phyloP scores from a whole-genome alignment of 2,113 vertebrate genomes.

The Trogon melanurus region DNA sequence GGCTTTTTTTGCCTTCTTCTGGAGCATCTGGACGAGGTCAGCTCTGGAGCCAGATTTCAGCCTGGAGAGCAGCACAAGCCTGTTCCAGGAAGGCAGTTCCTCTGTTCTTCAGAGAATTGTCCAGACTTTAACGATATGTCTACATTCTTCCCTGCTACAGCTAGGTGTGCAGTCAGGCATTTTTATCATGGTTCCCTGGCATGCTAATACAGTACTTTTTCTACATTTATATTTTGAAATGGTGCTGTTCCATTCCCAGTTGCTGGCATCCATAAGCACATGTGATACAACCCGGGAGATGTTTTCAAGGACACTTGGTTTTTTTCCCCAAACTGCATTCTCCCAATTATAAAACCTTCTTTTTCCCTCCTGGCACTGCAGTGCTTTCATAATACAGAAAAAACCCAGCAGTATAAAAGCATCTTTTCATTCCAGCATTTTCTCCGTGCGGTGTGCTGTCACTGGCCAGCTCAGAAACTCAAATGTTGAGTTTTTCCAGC shows the following conservation, averaged over 20 bases:
- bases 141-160: slow-evolving; percentile 18
- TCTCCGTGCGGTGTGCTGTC: neutral
- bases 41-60: neutral
- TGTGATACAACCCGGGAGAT: slow-evolving; percentile 15
- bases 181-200: slow-evolving; percentile 9
- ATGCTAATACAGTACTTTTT: neutral
- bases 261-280: neutral
- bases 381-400: neutral
- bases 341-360: slow-evolving; percentile 35
- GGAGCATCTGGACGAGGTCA: slow-evolving; percentile 8
- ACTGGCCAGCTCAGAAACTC: neutral
- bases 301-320: slow-evolving; percentile 46
- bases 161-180: slow-evolving; percentile 22
- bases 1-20: neutral
- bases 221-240: slow-evolving; percentile 6
- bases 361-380: neutral
- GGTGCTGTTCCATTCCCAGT: neutral
- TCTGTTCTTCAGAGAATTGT: neutral
- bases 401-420: slow-evolving; percentile 10
- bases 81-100: neutral
- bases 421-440: slow-evolving; percentile 25
- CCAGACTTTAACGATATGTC: neutral
- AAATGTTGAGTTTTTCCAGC: neutral
- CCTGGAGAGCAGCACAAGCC: neutral
- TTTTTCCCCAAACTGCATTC: neutral